Evolutionary conservation across 2,113 vertebrate species (phyloP).

Genomic region (Gobio gobio): DNA sequence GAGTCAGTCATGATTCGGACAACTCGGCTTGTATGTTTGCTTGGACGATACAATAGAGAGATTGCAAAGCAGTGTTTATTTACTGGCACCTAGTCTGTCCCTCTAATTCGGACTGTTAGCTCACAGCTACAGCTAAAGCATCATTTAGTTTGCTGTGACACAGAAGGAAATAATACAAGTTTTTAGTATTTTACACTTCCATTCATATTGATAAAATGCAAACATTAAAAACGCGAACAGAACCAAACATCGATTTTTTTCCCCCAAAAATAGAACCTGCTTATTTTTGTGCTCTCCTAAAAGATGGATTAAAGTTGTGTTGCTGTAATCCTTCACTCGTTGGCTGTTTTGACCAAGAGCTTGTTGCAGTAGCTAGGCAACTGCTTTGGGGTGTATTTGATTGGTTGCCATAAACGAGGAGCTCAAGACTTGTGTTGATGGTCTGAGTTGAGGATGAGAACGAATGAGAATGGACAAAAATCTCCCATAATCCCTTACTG

Average conservation of each 20-base stretch:
- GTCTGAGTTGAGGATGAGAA: conserved; percentile 34
- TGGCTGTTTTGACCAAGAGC: conserved; percentile 52
- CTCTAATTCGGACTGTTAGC: background rate
- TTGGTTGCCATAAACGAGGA: conserved; percentile 48
- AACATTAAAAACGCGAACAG: background rate
- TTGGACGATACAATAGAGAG: background rate
- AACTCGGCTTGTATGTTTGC: no score
- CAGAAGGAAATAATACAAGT: background rate
- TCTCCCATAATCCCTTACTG: conserved; percentile 48
- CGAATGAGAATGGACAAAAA: conserved; percentile 30
- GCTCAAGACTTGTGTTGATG: conserved; percentile 45
- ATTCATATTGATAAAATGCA: background rate
- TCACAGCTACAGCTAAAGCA: background rate
- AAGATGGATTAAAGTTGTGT: background rate
- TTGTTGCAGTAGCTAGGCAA: conserved; percentile 63
- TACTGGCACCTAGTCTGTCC: background rate
- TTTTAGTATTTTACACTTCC: no score
- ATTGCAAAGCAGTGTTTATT: background rate
- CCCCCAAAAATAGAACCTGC: no score
- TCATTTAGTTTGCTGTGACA: no score
- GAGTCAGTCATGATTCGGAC: no score
- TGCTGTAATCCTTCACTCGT: conserved; percentile 49
- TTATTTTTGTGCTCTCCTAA: no score
- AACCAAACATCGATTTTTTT: background rate
- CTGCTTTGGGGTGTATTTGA: conserved; percentile 41